Conservation (phyloP, 2,888 invertebrate genomes). For the Drosophila pseudotakahashii region DNA sequence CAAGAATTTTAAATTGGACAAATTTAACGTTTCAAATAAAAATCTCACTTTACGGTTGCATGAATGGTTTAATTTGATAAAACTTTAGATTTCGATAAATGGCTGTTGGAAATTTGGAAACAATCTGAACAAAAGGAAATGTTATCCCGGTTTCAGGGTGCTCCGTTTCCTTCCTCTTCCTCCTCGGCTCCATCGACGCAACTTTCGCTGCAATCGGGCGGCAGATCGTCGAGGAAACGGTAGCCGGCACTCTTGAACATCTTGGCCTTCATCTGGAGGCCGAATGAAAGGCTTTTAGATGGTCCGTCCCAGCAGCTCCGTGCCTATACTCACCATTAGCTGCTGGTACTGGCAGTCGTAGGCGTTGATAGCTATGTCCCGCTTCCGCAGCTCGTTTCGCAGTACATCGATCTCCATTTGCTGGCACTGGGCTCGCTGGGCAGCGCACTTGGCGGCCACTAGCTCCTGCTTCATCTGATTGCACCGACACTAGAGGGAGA, state of each 20-base stretch:
- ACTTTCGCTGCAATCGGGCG: constrained; percentile 60
- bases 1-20: too few relatives aligned
- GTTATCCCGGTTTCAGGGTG: background rate
- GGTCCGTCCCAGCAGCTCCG: background rate
- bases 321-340: constrained; percentile 53
- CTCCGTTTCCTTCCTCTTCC: constrained; percentile 51
- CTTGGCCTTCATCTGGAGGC: constrained; percentile 53
- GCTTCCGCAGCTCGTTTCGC: constrained; percentile 68
- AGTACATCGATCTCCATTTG: constrained; percentile 70
- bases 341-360: constrained; percentile 75
- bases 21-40: background rate
- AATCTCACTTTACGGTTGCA: background rate
- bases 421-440: constrained; percentile 59
- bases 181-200: constrained; percentile 37
- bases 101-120: constrained; percentile 2
- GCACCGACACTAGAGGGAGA: constrained; percentile 56
- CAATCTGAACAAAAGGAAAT: background rate
- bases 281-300: background rate
- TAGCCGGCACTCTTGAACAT: constrained; percentile 63
- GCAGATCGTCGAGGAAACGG: constrained; percentile 60
- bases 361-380: constrained; percentile 69
- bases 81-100: constrained; percentile 46
- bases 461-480: constrained; percentile 65
- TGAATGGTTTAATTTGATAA: constrained; percentile 49
- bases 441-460: constrained; percentile 48